Conservation (phyloP, 2,888 invertebrate species). For the Lypha dubia region DNA sequence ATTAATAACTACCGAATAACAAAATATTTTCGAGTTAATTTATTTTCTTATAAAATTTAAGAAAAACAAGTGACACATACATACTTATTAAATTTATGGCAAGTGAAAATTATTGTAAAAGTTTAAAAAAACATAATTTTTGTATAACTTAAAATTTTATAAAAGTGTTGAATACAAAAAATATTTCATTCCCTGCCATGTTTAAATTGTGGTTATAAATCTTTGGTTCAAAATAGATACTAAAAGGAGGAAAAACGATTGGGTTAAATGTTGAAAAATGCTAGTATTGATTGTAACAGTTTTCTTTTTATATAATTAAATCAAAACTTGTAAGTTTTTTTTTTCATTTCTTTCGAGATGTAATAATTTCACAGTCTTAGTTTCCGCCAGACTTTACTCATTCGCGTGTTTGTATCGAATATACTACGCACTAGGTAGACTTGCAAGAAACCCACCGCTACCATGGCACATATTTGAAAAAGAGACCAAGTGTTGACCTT, state of each 20-base stretch:
- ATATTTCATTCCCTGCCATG: constrained; percentile 54
- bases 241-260: background rate
- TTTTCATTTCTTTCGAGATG: background rate
- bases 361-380: constrained; percentile 72
- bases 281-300: background rate
- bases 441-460: constrained; percentile 89
- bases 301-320: background rate
- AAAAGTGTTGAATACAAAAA: constrained; percentile 52
- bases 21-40: background rate
- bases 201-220: constrained; percentile 40
- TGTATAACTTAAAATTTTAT: constrained; percentile 30
- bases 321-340: background rate
- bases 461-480: constrained; percentile 89
- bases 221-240: constrained; percentile 64
- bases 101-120: constrained; percentile 31
- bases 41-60: background rate
- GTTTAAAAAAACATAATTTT: constrained; percentile 21
- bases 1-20: constrained; percentile 3
- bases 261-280: background rate
- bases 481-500: constrained; percentile 92
- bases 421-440: constrained; percentile 91
- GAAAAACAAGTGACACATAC: background rate
- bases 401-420: constrained; percentile 86
- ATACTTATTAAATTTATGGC: constrained; percentile 37
- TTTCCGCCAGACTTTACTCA: constrained; percentile 81